Percentiles rank a stretch among this genome's conserved stretches.
These are phyloP conservation scores for Drosophila neonasuta DNA, from an alignment of 2,888 invertebrate species.

Conservation along the genomic window DNA sequence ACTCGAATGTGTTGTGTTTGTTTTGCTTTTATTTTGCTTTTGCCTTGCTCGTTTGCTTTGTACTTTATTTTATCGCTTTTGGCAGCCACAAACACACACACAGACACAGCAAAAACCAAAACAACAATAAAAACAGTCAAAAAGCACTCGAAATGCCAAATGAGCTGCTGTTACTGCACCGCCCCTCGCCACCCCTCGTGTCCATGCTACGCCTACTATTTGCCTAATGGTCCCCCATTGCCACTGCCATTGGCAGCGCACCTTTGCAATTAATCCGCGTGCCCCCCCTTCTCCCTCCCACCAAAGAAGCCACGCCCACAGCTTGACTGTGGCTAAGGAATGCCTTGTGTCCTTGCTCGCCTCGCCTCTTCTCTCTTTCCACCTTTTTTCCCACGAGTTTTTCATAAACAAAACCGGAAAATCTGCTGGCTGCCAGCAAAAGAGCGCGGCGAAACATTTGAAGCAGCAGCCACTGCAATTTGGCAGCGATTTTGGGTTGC, in stretches of 20 bases:
- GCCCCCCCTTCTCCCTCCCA: neutral
- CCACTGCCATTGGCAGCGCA: conserved; percentile 48
- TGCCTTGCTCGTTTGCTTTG: conserved; percentile 59
- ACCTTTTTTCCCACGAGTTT: conserved; percentile 43
- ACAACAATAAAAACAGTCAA: conserved; percentile 76
- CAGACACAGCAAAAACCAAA: conserved; percentile 56
- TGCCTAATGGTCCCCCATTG: conserved; percentile 68
- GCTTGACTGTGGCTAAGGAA: conserved; percentile 57
- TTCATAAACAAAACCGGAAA: conserved; percentile 76
- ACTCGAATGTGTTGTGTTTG: conserved; percentile 30
- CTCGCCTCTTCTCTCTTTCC: conserved; percentile 11
- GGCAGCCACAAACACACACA: conserved; percentile 46
- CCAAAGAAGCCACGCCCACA: conserved; percentile 39
- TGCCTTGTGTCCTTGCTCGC: conserved; percentile 32
- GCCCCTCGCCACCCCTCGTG: conserved; percentile 12
- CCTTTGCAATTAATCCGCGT: conserved; percentile 75
- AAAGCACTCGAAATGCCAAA: conserved; percentile 78
- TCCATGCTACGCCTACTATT: conserved; percentile 56
- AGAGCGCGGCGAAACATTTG: conserved; percentile 56
- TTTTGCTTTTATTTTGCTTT: conserved; percentile 50
- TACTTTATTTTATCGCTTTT: conserved; percentile 77
- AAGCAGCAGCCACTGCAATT: conserved; percentile 64
- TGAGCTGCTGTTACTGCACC: conserved; percentile 52
- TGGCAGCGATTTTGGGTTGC: conserved; percentile 70
- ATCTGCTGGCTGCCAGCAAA: conserved; percentile 72